Evolutionary conservation across 2,113 vertebrate species (phyloP).

Genomic region (Strigops habroptila): DNA sequence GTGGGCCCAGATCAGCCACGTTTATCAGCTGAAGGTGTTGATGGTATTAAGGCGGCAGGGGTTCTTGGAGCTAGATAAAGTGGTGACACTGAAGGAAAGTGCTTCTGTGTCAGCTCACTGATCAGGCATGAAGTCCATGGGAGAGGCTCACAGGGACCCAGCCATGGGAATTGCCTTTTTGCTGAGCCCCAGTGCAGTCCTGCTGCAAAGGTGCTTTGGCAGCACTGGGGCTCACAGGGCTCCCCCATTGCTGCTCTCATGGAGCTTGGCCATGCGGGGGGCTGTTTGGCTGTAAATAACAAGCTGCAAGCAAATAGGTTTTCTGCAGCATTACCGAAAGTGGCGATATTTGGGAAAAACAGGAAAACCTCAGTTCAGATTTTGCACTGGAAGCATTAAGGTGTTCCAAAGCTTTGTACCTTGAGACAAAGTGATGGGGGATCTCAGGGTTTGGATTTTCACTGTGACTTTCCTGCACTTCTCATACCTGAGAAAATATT

Average conservation of each 20-base stretch:
- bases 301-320: background rate
- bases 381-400: background rate
- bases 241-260: background rate
- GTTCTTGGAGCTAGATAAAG: background rate
- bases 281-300: rapidly evolving
- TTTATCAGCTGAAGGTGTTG: conserved; percentile 6
- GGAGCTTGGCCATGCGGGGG: rapidly evolving
- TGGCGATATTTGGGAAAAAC: background rate
- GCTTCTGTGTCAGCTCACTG: background rate
- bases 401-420: background rate
- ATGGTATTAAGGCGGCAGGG: background rate
- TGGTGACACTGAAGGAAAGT: background rate
- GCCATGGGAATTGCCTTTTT: background rate
- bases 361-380: background rate
- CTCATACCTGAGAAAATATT: background rate
- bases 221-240: rapidly evolving
- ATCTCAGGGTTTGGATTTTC: background rate
- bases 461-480: background rate
- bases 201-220: background rate
- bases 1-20: background rate
- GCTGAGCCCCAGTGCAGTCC: background rate
- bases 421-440: rapidly evolving
- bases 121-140: rapidly evolving
- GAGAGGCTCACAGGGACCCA: background rate
- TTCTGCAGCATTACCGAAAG: background rate